Conservation (phyloP, 2,797 vertebrate genomes). For the Trichosurus vulpecula region DNA sequence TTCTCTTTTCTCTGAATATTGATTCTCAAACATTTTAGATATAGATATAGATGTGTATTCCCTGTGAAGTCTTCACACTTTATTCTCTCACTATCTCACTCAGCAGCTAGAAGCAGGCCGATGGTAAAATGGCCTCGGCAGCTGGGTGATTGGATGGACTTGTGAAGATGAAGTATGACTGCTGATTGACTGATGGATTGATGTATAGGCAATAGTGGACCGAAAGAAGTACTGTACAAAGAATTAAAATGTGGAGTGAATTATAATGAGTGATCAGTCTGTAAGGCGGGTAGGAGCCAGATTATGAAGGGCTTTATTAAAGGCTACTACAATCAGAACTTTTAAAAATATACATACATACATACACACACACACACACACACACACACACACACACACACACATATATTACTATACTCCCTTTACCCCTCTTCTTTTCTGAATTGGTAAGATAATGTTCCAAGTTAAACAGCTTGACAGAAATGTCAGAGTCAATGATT, state of each 20-base stretch:
- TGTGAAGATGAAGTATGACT: neutral
- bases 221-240: neutral
- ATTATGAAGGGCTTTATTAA: neutral
- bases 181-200: neutral
- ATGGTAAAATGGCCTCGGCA: neutral
- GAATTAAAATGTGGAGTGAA: neutral
- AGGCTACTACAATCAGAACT: neutral
- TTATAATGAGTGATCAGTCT: neutral
- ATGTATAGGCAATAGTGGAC: neutral
- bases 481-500: neutral
- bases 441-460: neutral
- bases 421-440: neutral
- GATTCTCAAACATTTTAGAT: no score
- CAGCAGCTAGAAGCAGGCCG: neutral
- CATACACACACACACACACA: no score
- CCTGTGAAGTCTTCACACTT: no score
- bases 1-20: no score
- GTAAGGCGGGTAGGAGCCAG: neutral
- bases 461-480: neutral
- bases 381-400: no score
- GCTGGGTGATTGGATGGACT: neutral
- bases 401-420: neutral
- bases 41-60: no score
- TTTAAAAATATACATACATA: no score
- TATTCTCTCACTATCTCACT: no score